Conservation (phyloP, 2,113 vertebrate genomes). For the Parotia lawesii region DNA sequence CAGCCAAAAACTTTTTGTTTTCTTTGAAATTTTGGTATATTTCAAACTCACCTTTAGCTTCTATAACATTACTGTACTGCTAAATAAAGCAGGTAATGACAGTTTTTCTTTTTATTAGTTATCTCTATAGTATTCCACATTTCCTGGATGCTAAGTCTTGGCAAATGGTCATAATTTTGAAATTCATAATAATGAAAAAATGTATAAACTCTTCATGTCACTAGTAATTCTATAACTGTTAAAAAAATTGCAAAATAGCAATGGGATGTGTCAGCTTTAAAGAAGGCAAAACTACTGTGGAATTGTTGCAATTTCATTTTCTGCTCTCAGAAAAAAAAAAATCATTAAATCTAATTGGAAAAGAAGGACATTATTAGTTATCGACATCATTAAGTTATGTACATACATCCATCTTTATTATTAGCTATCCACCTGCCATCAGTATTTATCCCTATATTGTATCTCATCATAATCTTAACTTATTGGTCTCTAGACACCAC, state of each 20-base stretch:
- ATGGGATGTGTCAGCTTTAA: background rate
- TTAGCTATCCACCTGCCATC: background rate
- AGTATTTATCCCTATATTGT: background rate
- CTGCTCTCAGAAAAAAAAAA: background rate
- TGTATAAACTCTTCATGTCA: background rate
- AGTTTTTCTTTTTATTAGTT: background rate
- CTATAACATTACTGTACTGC: fast-evolving
- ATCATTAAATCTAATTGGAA: background rate
- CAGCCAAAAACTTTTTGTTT: fast-evolving
- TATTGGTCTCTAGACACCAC: background rate
- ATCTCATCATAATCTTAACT: background rate
- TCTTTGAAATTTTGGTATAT: background rate
- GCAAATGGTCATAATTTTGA: background rate
- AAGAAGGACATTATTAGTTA: background rate
- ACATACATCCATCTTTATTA: background rate
- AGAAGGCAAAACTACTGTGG: background rate
- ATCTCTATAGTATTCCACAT: background rate
- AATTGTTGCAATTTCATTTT: background rate
- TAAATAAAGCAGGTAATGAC: background rate
- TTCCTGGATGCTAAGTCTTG: background rate
- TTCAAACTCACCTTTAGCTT: background rate
- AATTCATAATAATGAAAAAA: background rate
- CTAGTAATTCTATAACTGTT: background rate
- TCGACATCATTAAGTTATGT: background rate
- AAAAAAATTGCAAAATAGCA: background rate